Percentiles rank a stretch among this genome's conserved stretches.
Evolutionary conservation across 2,113 vertebrate species (phyloP).

Genomic region (Eclectus roratus): DNA sequence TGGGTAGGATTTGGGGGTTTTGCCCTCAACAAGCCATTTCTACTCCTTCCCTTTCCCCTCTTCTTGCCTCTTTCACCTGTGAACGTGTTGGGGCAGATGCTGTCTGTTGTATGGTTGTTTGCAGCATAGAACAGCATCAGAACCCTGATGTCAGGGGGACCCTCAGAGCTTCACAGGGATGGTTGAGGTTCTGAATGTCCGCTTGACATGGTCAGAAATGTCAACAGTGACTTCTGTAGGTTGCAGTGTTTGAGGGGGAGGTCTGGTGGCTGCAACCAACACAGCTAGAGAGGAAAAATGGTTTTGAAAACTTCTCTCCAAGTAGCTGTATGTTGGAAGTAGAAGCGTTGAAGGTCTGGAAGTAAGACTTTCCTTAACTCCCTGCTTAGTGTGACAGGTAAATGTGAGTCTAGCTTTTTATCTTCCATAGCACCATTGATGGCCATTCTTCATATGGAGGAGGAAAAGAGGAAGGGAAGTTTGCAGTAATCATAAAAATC

Average conservation of each 20-base stretch:
- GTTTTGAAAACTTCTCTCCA: not conserved
- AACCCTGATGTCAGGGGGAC: not conserved
- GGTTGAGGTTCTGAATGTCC: not conserved
- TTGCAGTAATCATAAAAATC: not conserved
- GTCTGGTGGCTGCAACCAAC: not conserved
- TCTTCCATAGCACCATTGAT: fast-evolving
- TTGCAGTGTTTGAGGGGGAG: not conserved
- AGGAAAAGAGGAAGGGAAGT: not conserved
- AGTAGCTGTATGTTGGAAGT: not conserved
- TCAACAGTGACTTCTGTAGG: not conserved
- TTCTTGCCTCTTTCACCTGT: not conserved
- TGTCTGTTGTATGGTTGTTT: fast-evolving
- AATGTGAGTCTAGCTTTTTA: not conserved
- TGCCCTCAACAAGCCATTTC: not conserved
- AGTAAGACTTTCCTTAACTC: not conserved
- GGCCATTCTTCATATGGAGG: not conserved
- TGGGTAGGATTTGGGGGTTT: not conserved
- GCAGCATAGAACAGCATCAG: not conserved
- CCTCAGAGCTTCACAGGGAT: not conserved
- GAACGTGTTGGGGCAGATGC: fast-evolving
- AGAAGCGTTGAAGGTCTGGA: not conserved
- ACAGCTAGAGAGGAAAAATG: not conserved
- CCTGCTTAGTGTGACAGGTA: not conserved
- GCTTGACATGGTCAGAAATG: not conserved
- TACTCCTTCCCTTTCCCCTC: not conserved